phyloP scores from a whole-genome alignment of 2,797 vertebrate species.

The Harpagifer antarcticus region DNA sequence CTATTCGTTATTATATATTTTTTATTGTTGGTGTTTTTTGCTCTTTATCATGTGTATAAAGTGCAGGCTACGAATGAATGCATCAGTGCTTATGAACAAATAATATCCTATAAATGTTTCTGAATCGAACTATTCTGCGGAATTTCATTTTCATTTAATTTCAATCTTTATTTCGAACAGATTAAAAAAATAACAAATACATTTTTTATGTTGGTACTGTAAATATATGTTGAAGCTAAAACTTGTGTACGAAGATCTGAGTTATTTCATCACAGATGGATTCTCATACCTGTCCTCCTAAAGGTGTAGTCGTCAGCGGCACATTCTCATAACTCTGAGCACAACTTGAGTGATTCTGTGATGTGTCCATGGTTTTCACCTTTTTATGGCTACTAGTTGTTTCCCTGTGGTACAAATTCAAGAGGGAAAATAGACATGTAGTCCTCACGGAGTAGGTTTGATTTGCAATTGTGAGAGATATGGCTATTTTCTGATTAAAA shows the following conservation, averaged over 20 bases:
- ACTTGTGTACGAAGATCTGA: neutral
- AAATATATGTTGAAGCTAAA: neutral
- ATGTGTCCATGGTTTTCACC: neutral
- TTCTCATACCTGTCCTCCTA: neutral
- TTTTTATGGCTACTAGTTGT: neutral
- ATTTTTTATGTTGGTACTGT: neutral
- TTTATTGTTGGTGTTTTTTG: no score
- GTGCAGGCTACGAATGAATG: no score
- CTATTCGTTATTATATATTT: no score
- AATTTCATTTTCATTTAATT: neutral
- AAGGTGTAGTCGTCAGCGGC: neutral
- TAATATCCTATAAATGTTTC: neutral
- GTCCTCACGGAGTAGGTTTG: neutral
- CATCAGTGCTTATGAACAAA: neutral
- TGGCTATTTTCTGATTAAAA: neutral
- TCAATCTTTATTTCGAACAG: no score
- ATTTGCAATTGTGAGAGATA: neutral
- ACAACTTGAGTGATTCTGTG: neutral
- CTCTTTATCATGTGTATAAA: neutral
- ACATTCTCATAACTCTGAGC: neutral
- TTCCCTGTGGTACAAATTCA: neutral
- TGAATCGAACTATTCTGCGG: neutral
- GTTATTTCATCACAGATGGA: neutral
- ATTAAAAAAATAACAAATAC: no score
- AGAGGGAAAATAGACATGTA: neutral